phyloP scores from a whole-genome alignment of 2,113 vertebrate genomes.

The Kryptolebias marmoratus region DNA sequence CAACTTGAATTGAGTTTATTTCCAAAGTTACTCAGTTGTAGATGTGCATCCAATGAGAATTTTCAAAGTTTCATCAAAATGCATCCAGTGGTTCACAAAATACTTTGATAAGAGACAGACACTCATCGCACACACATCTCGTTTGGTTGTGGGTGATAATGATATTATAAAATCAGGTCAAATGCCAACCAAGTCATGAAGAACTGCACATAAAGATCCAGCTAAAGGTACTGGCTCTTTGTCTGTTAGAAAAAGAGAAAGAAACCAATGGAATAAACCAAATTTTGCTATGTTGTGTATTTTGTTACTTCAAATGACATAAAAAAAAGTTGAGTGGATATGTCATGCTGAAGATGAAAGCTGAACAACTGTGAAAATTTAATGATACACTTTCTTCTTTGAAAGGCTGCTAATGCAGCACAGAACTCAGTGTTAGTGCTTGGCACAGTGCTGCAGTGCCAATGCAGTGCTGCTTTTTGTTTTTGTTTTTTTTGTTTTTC shows the following conservation, averaged over 20 bases:
- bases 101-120: no score
- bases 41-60: no score
- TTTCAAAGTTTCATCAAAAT: no score
- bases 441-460: not conserved
- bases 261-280: constrained; percentile 18
- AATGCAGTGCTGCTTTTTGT: no score
- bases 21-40: no score
- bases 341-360: constrained; percentile 49
- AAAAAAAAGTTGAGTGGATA: constrained; percentile 9
- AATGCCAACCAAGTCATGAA: not conserved
- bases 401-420: constrained; percentile 46
- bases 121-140: no score
- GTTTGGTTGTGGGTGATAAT: no score
- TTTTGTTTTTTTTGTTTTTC: constrained; percentile 13
- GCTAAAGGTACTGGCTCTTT: constrained; percentile 7
- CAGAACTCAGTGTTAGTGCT: not conserved
- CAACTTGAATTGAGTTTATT: no score
- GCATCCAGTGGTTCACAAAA: no score
- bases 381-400: constrained; percentile 48
- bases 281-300: constrained; percentile 9
- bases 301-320: constrained; percentile 42
- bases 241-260: not conserved
- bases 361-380: constrained; percentile 50
- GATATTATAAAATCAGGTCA: constrained; percentile 16
- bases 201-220: not conserved